Evolutionary conservation across 2,888 invertebrate genomes (phyloP), one percentile per base, ranked within the genome.

Genomic region (Harpalus rubripes): DNA sequence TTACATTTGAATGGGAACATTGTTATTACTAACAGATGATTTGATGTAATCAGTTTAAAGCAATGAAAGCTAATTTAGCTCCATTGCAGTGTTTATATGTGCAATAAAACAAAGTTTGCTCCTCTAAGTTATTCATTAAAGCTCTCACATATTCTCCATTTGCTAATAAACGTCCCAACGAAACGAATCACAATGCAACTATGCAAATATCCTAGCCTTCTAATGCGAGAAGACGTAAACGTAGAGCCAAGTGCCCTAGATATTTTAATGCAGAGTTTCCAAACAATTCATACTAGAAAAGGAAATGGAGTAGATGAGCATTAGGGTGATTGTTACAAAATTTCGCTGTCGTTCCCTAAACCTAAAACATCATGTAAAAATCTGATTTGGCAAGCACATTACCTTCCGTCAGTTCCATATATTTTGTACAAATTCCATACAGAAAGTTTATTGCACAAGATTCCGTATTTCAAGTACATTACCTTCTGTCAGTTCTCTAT

Each of bases 121-220:
- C 22, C 26, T 22, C 63, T 63, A 63, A 22, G 8, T 22, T 63
- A 63, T 63, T 63, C 63, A 63, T 63, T 26, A 63, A 26, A 52
- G 44, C 12, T 63, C 63, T 12, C 63, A 63, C 63, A 63, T 63
- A 26, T 18, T 26, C 63, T 15, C 63, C 22, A 52, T 52, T 52
- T 63, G 4, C 22, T 63, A 63, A 18, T 63, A 26, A 63, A 63
- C 63, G 26, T 12, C 63, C 7, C 10, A 18, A 10, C 59, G 16
- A 16, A 63, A 26, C 63, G 63, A 63, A 63, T 63, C 12, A 63
- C 63, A 63, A 18, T 63, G 63, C 59, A 61, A 63, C 18, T 63
- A 63, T 63, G 63, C 18, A 18, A 63, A 63, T 63, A 26, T 12
- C 22, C 63, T 52, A 52, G 44, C 44, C 44, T 52, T 52, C 44